phyloP scores from a whole-genome alignment of 2,113 vertebrate genomes.

The Carollia perspicillata region DNA sequence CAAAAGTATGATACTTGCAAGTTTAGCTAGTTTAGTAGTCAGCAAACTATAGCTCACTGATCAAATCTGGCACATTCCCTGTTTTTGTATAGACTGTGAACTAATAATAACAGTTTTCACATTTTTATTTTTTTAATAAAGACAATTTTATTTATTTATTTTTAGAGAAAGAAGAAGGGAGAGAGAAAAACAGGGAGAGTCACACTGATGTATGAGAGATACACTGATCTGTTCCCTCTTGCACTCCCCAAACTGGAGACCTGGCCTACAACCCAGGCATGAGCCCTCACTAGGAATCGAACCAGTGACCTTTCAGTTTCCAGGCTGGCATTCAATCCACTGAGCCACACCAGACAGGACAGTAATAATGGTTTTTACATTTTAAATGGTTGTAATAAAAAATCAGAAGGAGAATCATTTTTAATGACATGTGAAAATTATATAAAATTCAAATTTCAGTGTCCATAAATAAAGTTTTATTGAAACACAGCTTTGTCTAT shows the following conservation, averaged over 20 bases:
- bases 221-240: too few relatives aligned
- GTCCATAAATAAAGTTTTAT: background rate
- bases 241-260: too few relatives aligned
- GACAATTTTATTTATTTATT: too few relatives aligned
- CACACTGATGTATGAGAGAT: too few relatives aligned
- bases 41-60: background rate
- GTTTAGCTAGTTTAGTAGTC: background rate
- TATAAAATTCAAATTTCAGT: background rate
- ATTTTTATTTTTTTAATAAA: background rate
- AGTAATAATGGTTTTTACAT: background rate
- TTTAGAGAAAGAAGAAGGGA: too few relatives aligned
- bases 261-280: too few relatives aligned
- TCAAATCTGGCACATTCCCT: background rate
- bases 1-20: background rate
- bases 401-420: background rate
- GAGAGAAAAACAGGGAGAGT: too few relatives aligned
- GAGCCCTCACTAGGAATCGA: too few relatives aligned
- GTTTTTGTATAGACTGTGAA: background rate
- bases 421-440: background rate
- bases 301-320: too few relatives aligned
- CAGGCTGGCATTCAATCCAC: too few relatives aligned
- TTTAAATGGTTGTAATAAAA: slow-evolving; percentile 12
- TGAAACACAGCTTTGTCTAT: background rate
- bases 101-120: background rate
- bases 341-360: too few relatives aligned